Evolutionary conservation across 2,113 vertebrate species (phyloP).

Genomic region (Podarcis raffonei): DNA sequence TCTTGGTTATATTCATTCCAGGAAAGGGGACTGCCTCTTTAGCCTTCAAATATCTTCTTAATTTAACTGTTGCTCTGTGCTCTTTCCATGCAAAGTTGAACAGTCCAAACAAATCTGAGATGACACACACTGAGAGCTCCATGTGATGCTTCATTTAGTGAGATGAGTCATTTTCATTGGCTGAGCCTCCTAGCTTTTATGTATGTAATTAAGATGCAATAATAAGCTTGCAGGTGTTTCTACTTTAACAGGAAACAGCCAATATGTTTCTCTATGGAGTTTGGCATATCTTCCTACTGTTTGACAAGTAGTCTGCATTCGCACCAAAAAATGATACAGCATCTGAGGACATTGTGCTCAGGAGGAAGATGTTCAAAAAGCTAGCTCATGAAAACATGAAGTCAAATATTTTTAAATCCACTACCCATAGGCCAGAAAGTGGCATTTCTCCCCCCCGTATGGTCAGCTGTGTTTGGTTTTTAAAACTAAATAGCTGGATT

Average conservation of each 20-base stretch:
- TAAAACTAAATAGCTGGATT: background rate
- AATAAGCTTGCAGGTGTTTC: background rate
- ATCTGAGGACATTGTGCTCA: too few species aligned
- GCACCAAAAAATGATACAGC: too few species aligned
- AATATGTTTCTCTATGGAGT: background rate
- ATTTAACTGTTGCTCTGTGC: constrained; percentile 12
- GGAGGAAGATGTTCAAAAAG: background rate
- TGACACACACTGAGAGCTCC: constrained; percentile 16
- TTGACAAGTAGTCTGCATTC: background rate
- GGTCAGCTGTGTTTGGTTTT: fast-evolving
- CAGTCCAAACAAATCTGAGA: constrained; percentile 10
- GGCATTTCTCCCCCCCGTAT: fast-evolving
- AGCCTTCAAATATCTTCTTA: background rate
- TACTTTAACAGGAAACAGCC: background rate
- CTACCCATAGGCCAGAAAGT: fast-evolving
- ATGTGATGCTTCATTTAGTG: background rate
- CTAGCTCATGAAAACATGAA: fast-evolving
- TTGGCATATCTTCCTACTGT: background rate
- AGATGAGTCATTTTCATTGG: background rate
- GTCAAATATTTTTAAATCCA: fast-evolving
- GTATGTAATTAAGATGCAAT: background rate
- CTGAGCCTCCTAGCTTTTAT: background rate
- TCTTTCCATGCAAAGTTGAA: background rate
- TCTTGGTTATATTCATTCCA: background rate
- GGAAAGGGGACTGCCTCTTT: background rate